Conservation (phyloP, 2,113 vertebrate species). For the Zosterops lateralis region DNA sequence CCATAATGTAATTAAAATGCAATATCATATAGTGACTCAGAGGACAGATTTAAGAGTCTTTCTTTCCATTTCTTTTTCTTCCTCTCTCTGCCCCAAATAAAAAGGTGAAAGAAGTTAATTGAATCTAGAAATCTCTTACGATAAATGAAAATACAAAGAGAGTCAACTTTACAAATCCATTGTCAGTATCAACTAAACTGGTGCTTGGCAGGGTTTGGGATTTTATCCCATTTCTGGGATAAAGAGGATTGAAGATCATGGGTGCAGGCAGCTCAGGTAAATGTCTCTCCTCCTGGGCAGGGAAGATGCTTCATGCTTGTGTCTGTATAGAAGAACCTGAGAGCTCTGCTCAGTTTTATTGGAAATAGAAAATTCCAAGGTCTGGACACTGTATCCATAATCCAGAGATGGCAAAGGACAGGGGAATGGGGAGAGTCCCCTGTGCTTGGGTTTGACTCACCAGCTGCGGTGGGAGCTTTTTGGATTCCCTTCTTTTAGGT, state of each 20-base stretch:
- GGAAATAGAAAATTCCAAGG: background rate
- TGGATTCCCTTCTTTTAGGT: background rate
- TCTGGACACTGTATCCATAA: background rate
- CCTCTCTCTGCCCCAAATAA: background rate
- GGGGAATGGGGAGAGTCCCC: background rate
- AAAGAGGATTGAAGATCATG: background rate
- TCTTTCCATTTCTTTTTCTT: background rate
- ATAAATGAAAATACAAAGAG: background rate
- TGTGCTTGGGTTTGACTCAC: background rate
- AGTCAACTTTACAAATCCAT: background rate
- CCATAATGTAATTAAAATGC: constrained; percentile 54
- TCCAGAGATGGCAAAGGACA: background rate
- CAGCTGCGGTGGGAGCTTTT: rapidly evolving
- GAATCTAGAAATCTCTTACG: background rate
- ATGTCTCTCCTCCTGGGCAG: background rate
- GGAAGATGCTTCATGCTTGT: background rate
- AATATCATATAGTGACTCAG: constrained; percentile 35
- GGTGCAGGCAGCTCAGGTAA: background rate
- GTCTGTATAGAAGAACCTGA: rapidly evolving
- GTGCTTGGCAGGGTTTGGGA: background rate
- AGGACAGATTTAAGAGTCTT: background rate
- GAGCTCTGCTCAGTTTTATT: background rate
- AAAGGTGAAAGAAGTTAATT: background rate
- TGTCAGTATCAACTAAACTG: background rate
- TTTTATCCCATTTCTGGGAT: background rate